Conservation (phyloP, 2,113 vertebrate genomes). For the Parotia lawesii region DNA sequence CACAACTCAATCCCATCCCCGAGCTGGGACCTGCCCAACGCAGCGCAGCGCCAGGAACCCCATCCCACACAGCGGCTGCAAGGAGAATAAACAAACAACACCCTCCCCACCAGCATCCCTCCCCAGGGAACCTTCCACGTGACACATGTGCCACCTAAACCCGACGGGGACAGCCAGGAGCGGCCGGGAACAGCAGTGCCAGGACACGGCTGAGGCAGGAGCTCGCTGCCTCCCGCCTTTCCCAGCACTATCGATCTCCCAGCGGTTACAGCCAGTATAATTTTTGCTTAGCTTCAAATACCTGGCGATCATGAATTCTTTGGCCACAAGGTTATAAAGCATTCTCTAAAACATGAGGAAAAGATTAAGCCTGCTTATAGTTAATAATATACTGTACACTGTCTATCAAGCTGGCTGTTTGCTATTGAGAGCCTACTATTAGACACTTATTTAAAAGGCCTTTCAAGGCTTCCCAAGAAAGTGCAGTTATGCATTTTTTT, state of each 20-base stretch:
- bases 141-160: accelerated
- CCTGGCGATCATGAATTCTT: constrained; percentile 60
- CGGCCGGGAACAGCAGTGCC: accelerated
- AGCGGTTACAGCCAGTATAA: constrained; percentile 38
- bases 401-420: constrained; percentile 61
- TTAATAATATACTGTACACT: constrained; percentile 52
- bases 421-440: constrained; percentile 62
- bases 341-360: constrained; percentile 64
- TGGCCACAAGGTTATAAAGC: constrained; percentile 65
- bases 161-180: accelerated
- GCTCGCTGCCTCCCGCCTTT: neutral
- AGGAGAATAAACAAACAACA: neutral
- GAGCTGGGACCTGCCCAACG: accelerated
- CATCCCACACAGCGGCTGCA: accelerated
- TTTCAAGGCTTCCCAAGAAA: constrained; percentile 59
- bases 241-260: constrained; percentile 54
- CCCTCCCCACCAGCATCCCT: neutral
- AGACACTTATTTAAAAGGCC: constrained; percentile 73
- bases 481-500: constrained; percentile 61
- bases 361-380: constrained; percentile 69
- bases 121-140: neutral
- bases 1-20: accelerated
- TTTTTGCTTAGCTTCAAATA: constrained; percentile 71
- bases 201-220: neutral
- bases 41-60: neutral